Base-by-base conservation (phyloP, 2,888 invertebrate genomes). In the Synanthedon vespiformis region DNA sequence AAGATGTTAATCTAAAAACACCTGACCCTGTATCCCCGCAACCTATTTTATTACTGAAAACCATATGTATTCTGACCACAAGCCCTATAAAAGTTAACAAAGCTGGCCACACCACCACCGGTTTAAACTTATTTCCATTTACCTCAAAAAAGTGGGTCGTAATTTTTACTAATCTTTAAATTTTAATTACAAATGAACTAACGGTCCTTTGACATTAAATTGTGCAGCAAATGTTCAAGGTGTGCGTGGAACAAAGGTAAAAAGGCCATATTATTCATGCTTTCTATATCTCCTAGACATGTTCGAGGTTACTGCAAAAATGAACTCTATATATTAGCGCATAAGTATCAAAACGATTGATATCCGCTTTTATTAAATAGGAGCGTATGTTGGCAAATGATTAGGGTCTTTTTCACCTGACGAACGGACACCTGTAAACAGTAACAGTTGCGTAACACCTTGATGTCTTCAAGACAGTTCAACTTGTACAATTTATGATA, bases 391-490 rank as follows among this genome's bases (percentile, higher is more conserved):
- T 53, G 53, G 51, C 14, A 16, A 51, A 13, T 52, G 22, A 61
- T 68, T 72, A 72, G 75, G 75, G 78, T 69, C 67, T 57, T 55
- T 57, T 62, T 62, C 79, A 82, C 80, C 79, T 80, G 82, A 77
- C 73, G 51, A 50, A 61, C 52, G 34, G 34, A 72, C 48, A 48
- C 48, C 48, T 48, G 48, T 48, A 48, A 51, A 22, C 12, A 18
- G 12, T 48, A 22, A 48, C 48, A 48, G 48, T 48, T 48, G 48
- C 22, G 16, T 48, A 16, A 48, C 48, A 48, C 48, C 48, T 48
- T 48, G 48, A 16, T 12, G 34, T 34, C 34, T 34, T 34, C 34
- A 10, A 34, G 34, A 34, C 10, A 34, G 34, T 34, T 34, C 34
- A 34, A 34, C 34, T 34, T 34, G 34, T 34, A 34, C 34, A 34